Conservation (phyloP, 2,888 invertebrate genomes). For the Doris montereyensis region DNA sequence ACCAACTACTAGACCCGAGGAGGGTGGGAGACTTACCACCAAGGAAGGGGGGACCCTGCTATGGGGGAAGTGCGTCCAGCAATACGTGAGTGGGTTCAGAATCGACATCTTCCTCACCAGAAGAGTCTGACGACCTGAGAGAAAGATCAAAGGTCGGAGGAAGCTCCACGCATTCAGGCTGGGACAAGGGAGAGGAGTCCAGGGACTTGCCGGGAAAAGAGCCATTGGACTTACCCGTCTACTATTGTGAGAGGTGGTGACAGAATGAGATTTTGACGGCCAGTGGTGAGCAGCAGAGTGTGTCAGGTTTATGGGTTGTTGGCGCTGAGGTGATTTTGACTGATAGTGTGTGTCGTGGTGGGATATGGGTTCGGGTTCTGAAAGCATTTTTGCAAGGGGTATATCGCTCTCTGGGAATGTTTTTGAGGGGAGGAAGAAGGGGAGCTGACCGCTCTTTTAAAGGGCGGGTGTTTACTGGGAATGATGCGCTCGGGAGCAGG, state of each 20-base stretch:
- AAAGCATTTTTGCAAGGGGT: too few relatives aligned
- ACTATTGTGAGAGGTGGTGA: too few relatives aligned
- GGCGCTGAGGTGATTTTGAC: background rate
- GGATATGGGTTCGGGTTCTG: too few relatives aligned
- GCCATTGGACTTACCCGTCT: background rate
- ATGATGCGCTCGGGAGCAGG: background rate
- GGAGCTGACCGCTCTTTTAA: too few relatives aligned
- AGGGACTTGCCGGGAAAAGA: background rate
- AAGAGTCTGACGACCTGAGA: background rate
- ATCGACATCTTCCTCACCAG: constrained; percentile 10
- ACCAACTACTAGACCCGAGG: constrained; percentile 6
- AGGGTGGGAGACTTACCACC: constrained; percentile 24
- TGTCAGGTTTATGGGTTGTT: background rate
- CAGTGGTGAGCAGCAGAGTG: background rate
- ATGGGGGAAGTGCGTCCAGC: constrained; percentile 19
- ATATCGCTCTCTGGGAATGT: too few relatives aligned
- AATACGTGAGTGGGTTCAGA: constrained; percentile 40
- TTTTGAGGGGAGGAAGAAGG: too few relatives aligned
- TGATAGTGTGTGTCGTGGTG: too few relatives aligned
- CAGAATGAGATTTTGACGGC: background rate
- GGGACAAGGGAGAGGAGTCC: background rate
- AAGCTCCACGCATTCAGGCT: constrained; percentile 1
- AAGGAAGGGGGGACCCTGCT: constrained; percentile 20
- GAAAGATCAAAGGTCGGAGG: constrained; percentile 37
- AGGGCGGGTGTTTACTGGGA: too few relatives aligned